Percentiles rank a stretch among this genome's conserved stretches.
Evolutionary conservation across 2,888 invertebrate species (phyloP).

Genomic region (Trichacis sp.): DNA sequence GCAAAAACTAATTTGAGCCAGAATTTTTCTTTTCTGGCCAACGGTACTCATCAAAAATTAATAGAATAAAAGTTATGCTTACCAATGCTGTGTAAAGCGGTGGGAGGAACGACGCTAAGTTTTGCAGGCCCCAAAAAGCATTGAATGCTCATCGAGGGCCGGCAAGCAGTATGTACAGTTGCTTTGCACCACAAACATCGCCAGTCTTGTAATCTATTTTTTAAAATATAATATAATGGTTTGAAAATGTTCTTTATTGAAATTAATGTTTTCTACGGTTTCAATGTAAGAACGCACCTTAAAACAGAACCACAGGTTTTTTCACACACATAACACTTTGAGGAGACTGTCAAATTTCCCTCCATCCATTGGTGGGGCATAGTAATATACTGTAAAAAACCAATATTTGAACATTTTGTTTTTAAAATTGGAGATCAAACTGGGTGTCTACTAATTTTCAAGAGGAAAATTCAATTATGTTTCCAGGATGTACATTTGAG

Average conservation of each 20-base stretch:
- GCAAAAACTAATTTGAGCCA: too few relatives aligned
- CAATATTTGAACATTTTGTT: too few relatives aligned
- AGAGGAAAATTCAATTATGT: too few relatives aligned
- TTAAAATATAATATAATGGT: too few relatives aligned
- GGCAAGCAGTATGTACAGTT: slow-evolving; percentile 92
- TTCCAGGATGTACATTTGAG: too few relatives aligned
- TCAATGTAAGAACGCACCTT: slow-evolving; percentile 72
- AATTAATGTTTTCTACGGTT: too few relatives aligned
- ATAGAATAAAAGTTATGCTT: too few relatives aligned
- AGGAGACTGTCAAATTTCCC: slow-evolving; percentile 94
- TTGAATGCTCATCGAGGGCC: slow-evolving; percentile 80
- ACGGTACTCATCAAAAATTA: too few relatives aligned
- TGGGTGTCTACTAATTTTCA: too few relatives aligned
- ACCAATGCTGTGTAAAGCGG: slow-evolving; percentile 88
- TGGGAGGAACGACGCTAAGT: slow-evolving; percentile 94
- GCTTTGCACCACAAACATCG: slow-evolving; percentile 96
- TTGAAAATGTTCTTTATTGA: too few relatives aligned
- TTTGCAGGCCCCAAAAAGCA: slow-evolving; percentile 91
- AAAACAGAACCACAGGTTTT: slow-evolving; percentile 97
- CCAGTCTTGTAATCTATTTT: slow-evolving; percentile 94
- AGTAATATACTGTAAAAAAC: slow-evolving; percentile 76
- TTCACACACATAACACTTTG: slow-evolving; percentile 93
- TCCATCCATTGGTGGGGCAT: slow-evolving; percentile 99
- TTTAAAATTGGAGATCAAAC: too few relatives aligned
- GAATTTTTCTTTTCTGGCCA: too few relatives aligned